phyloP scores from a whole-genome alignment of 1,140 invertebrate species.

The Drosophila tsacasi region DNA sequence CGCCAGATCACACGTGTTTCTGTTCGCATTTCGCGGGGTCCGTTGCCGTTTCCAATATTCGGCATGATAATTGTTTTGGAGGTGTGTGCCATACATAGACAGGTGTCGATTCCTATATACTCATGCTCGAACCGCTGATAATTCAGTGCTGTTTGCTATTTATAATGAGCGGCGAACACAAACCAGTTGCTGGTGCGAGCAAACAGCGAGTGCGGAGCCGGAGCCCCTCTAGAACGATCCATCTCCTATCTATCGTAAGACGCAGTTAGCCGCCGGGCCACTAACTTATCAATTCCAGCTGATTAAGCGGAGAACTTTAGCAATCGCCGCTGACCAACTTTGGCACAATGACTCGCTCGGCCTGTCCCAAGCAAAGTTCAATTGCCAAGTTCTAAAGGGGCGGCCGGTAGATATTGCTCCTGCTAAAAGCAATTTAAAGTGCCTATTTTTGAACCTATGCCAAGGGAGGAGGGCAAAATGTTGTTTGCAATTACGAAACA shows the following conservation, averaged over 20 bases:
- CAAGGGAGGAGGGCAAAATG: conserved; percentile 21
- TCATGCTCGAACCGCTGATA: conserved; percentile 43
- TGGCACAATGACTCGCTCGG: conserved; percentile 5
- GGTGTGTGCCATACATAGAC: conserved; percentile 50
- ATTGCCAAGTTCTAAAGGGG: conserved; percentile 12
- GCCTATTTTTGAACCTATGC: conserved; percentile 41
- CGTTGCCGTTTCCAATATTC: conserved; percentile 10
- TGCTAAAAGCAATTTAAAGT: not conserved
- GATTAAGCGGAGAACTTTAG: conserved; percentile 4
- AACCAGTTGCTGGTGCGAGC: conserved; percentile 40
- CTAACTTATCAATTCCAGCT: conserved; percentile 28
- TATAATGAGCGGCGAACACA: conserved; percentile 11
- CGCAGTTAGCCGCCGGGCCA: conserved; percentile 21
- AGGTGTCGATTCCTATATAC: conserved; percentile 15
- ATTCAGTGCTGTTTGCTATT: conserved; percentile 44
- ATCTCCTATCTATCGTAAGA: conserved; percentile 27
- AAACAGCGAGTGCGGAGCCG: conserved; percentile 5
- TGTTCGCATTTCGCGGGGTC: conserved; percentile 3
- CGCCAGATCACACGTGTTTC: conserved; percentile 25
- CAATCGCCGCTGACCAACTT: conserved; percentile 18
- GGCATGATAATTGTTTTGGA: conserved; percentile 53
- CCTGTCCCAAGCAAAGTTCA: conserved; percentile 54
- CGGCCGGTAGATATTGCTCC: not conserved
- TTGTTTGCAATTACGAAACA: conserved; percentile 57
- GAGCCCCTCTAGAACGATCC: conserved; percentile 20